Evolutionary conservation across 2,113 vertebrate species (phyloP).

Genomic region (Nesogale talazaci): DNA sequence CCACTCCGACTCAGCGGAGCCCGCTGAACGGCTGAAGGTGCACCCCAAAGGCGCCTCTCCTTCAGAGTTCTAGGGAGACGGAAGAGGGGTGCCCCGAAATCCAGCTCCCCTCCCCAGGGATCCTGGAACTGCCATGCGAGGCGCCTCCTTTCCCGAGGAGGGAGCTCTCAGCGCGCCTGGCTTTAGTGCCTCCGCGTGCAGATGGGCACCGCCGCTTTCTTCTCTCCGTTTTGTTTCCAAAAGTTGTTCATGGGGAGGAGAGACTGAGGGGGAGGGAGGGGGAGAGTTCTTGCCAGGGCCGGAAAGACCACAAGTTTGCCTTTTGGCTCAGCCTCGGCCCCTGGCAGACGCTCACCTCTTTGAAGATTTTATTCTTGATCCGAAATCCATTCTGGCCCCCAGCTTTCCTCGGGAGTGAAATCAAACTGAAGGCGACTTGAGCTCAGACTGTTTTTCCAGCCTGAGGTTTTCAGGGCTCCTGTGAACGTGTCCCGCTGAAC

Average conservation of each 20-base stretch:
- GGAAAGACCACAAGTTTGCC: neutral
- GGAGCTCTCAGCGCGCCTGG: neutral
- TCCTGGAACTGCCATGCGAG: too few relatives aligned
- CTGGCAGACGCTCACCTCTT: neutral
- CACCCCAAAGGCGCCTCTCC: too few relatives aligned
- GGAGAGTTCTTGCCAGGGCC: neutral
- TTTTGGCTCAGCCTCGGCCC: neutral
- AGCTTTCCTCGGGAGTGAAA: neutral
- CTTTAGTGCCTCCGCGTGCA: neutral
- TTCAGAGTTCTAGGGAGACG: neutral
- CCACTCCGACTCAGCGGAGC: neutral
- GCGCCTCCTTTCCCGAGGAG: neutral
- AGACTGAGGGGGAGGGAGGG: neutral
- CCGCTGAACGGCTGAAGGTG: accelerated
- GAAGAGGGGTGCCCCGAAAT: neutral
- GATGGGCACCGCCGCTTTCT: neutral
- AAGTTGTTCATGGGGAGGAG: neutral
- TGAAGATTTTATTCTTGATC: neutral
- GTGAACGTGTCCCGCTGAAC: neutral
- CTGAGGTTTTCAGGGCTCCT: neutral
- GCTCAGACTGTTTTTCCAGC: neutral
- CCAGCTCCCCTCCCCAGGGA: neutral
- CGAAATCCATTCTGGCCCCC: neutral
- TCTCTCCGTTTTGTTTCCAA: neutral
- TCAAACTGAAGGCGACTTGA: neutral